These are phyloP conservation scores for Cacoxenus indagator DNA, from an alignment of 2,888 invertebrate species.

Conservation along the genomic window DNA sequence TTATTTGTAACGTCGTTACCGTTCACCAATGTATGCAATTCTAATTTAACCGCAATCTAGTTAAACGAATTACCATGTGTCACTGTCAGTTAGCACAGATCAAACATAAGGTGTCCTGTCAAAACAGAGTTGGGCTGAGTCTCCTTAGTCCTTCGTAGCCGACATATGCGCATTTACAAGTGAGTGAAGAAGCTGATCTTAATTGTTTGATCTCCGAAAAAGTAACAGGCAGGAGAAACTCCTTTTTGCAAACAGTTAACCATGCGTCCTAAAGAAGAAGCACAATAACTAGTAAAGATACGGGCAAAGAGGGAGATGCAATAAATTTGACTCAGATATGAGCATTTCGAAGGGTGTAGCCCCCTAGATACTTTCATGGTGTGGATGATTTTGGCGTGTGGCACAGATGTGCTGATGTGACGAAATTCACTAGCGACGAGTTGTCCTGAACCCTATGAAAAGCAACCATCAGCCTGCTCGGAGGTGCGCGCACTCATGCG, in stretches of 20 bases:
- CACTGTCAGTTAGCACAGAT: conserved; percentile 23
- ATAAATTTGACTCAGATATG: conserved; percentile 37
- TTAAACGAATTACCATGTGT: conserved; percentile 19
- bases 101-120: conserved; percentile 32
- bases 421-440: conserved; percentile 23
- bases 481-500: conserved; percentile 16
- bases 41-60: conserved; percentile 8
- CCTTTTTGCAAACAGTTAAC: conserved; percentile 22
- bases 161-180: conserved; percentile 43
- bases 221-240: conserved; percentile 20
- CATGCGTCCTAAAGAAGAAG: neutral
- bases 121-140: no score
- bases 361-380: conserved; percentile 5
- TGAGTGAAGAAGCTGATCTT: conserved; percentile 44
- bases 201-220: conserved; percentile 53
- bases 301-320: conserved; percentile 32
- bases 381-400: conserved; percentile 8
- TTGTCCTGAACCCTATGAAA: conserved; percentile 33
- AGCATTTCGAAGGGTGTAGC: conserved; percentile 21
- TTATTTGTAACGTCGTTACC: conserved; percentile 8
- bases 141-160: neutral
- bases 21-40: conserved; percentile 24
- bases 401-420: conserved; percentile 60
- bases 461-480: conserved; percentile 16
- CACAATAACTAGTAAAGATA: neutral